These are phyloP conservation scores for Dichetophora obliterata DNA, from an alignment of 2,888 invertebrate species.

Conservation along the genomic window DNA sequence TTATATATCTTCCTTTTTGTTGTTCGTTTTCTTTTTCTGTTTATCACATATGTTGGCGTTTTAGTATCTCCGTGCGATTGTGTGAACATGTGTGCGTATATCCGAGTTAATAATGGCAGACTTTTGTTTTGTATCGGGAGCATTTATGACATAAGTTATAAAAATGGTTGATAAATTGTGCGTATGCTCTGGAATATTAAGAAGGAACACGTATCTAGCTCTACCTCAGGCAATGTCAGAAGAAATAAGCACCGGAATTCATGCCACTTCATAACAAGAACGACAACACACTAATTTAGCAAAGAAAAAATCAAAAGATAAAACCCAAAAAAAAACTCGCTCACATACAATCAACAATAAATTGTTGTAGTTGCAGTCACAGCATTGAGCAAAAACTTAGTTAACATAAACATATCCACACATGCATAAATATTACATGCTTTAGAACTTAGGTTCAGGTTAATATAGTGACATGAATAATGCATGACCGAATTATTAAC, in stretches of 20 bases:
- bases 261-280: neutral
- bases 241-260: neutral
- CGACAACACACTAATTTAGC: too few species aligned
- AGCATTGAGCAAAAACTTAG: too few species aligned
- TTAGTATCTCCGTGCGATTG: neutral
- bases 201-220: neutral
- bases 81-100: neutral
- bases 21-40: neutral
- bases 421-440: too few species aligned
- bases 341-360: too few species aligned
- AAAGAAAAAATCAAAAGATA: too few species aligned
- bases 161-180: constrained; percentile 28
- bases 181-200: constrained; percentile 26
- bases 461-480: too few species aligned
- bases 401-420: too few species aligned
- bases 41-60: neutral
- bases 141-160: constrained; percentile 30
- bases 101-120: constrained; percentile 1
- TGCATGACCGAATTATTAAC: too few species aligned
- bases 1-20: neutral
- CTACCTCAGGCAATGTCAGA: constrained; percentile 6
- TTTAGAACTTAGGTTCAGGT: too few species aligned
- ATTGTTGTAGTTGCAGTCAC: too few species aligned
- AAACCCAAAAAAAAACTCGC: too few species aligned
- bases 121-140: constrained; percentile 16